Base-by-base conservation (phyloP, 2,113 vertebrate species). In the Ancistrus triradiatus region DNA sequence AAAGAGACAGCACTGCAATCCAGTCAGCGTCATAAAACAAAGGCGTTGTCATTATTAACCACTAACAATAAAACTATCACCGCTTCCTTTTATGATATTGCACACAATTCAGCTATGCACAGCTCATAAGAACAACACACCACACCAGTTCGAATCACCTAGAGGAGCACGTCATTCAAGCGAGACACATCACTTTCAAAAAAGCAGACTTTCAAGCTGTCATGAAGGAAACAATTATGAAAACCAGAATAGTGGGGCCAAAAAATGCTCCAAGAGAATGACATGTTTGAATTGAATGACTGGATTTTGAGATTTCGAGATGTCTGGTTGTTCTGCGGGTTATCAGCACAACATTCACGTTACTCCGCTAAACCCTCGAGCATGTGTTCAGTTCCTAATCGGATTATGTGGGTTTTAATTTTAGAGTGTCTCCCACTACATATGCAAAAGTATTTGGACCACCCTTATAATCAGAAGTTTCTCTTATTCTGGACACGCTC, bases 81-180 rank as follows among this genome's bases (percentile, higher is more conserved):
- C 17, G 43, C 19, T 35, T 44, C 17, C 13, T 37, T 37, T 37
- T 3, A 37, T 11, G 35, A 13, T 13, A 37, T 13, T 3, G 9
- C 14, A 13, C 9, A 37, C 14, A 51, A 38, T 58, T 37, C 37
- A n/a, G 56, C 31, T 40, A 43, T 63, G 59, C 17, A 48, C 15
- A 42, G n/a, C 27, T n/a, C 52, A n/a, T 49, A 56, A 48, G 38
- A 61, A 43, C 24, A 70, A 70, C 64, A 31, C 10, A 68, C 64
- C 52, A 63, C 43, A 63, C 65, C 47, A 52, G 70, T 68, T 73
- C 25, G 51, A 24, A 18, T 38, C 35, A 68, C 61, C 64, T 58
- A 73, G 70, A 63, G 19, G 38, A 73, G 31, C 70, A 57, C 58
- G 70, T 68, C 59, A 15, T 59, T 44, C 64, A 21, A 46, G 55